Base-by-base conservation (phyloP, 2,888 invertebrate genomes). In the Microdon myrmicae region DNA sequence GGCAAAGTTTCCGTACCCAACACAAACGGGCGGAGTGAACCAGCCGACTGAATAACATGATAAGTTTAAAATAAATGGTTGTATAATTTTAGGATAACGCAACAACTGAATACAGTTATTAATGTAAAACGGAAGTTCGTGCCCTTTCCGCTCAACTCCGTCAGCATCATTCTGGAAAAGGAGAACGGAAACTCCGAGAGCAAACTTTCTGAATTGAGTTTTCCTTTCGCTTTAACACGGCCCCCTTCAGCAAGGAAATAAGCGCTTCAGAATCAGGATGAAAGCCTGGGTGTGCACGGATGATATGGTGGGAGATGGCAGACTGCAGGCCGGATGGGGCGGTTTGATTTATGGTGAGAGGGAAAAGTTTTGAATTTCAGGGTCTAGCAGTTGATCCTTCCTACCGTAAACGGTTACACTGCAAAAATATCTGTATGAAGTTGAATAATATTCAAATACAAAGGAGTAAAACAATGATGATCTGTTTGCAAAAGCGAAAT, bases 131-230 rank as follows among this genome's bases (percentile, higher is more conserved):
- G 59, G 58, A 59, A 59, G 59, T 59, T 59, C 53, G 41, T 59
- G 53, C 45, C 29, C 59, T 53, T 47, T 47, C 45, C 35, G 59
- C 45, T 41, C 53, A 23, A 41, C 53, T 51, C 45, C 45, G 34
- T 29, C 22, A 22, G n/a, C n/a, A n/a, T n/a, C 44, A 19, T 13
- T 32, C 13, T 14, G 13, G 14, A 41, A 70, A 51, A 68, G 69
- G 72, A 71, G 71, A 49, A 68, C 68, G 66, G 71, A 73, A 72
- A 70, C 70, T 70, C 69, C 68, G 72, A 70, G 68, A 71, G 64
- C 70, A 72, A 73, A 72, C 70, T 72, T 72, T 73, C 61, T 67
- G 51, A 72, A 72, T 73, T 72, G 72, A 73, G 72, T 72, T 72
- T 72, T 72, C 72, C 73, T 73, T 58, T 68, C 58, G 58, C 38